Conservation (phyloP, 1,140 invertebrate genomes). For the Popillia japonica region DNA sequence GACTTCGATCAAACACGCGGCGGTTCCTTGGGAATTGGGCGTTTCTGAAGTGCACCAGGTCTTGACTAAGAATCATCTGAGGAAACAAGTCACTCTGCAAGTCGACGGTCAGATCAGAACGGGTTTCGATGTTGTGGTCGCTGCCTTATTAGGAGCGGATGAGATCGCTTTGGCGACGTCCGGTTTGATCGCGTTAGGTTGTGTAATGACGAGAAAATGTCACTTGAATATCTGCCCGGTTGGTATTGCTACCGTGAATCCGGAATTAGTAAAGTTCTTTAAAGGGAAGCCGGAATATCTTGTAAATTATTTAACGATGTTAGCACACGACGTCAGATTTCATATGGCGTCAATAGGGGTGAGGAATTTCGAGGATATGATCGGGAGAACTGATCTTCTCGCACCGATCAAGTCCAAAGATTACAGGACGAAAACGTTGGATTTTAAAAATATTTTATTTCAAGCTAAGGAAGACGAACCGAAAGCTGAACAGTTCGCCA, state of each 20-base stretch:
- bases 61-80: slow-evolving; percentile 93
- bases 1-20: slow-evolving; percentile 95
- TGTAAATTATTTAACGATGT: slow-evolving; percentile 96
- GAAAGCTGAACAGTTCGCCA: slow-evolving; percentile 87
- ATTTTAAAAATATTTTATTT: slow-evolving; percentile 85
- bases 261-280: slow-evolving; percentile 93
- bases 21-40: slow-evolving; percentile 97
- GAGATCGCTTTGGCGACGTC: slow-evolving; percentile 99
- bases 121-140: slow-evolving; percentile 95
- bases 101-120: slow-evolving; percentile 94
- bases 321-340: slow-evolving; percentile 93
- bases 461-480: slow-evolving; percentile 63
- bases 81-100: slow-evolving; percentile 94
- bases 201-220: slow-evolving; percentile 99
- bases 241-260: slow-evolving; percentile 98
- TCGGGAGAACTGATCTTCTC: slow-evolving; percentile 92
- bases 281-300: slow-evolving; percentile 97
- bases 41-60: slow-evolving; percentile 97
- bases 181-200: slow-evolving; percentile 94
- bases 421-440: slow-evolving; percentile 83
- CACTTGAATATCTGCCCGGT: slow-evolving; percentile 99
- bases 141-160: slow-evolving; percentile 94
- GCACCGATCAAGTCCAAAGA: slow-evolving; percentile 69
- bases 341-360: slow-evolving; percentile 89
- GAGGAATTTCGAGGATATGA: slow-evolving; percentile 77